A percentile compares a stretch with the other conserved stretches of the same genome.
Conservation (phyloP, 2,888 invertebrate species). For the Zhengitettix transpicula region DNA sequence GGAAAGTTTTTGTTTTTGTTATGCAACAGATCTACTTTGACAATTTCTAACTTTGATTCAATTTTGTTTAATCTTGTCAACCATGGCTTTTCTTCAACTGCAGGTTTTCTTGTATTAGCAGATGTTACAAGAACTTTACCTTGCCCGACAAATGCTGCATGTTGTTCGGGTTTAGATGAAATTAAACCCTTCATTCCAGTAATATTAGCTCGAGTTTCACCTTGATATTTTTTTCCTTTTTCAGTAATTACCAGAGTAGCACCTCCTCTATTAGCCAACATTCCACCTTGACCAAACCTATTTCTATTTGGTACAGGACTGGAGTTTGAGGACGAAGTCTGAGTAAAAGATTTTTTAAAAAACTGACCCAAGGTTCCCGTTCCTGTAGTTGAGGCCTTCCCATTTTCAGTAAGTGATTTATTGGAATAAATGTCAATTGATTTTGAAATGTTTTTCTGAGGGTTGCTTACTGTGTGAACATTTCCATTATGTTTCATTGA, state of each 20-base stretch:
- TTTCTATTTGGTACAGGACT: too few relatives aligned
- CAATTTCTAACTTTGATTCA: background rate
- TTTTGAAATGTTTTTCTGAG: background rate
- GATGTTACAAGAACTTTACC: background rate
- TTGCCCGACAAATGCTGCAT: background rate
- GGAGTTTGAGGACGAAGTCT: background rate
- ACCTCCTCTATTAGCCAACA: slow-evolving; percentile 13
- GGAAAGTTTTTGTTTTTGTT: background rate
- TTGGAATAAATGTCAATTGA: slow-evolving; percentile 9
- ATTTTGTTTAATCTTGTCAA: background rate
- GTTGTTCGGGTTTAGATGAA: background rate
- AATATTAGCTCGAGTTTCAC: background rate
- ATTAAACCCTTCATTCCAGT: background rate
- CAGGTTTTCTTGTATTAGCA: background rate
- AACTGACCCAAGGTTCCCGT: too few relatives aligned
- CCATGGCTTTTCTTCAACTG: background rate
- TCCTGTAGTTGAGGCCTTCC: background rate
- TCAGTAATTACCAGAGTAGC: slow-evolving; percentile 17
- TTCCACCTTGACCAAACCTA: slow-evolving; percentile 4
- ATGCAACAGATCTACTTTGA: background rate
- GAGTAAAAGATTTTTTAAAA: background rate
- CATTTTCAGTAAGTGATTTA: background rate
- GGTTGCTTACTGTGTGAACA: too few relatives aligned
- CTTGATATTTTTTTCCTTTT: slow-evolving; percentile 2
- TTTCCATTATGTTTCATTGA: too few relatives aligned